Evolutionary conservation across 2,113 vertebrate genomes (phyloP), one percentile per base, ranked within the genome.

Genomic region (Ifrita kowaldi): DNA sequence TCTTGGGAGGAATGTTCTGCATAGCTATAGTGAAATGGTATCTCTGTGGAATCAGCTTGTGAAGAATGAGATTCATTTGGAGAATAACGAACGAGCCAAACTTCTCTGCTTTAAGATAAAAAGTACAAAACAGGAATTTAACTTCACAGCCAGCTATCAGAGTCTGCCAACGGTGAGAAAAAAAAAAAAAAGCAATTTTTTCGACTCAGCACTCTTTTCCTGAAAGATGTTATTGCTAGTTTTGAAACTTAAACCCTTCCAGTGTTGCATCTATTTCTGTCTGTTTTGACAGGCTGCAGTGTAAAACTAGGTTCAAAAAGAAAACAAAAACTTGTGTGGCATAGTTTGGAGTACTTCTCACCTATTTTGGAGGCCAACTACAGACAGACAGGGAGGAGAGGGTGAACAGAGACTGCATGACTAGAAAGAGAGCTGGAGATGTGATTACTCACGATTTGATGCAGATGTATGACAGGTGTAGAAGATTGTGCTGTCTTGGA

Each of bases 1-100:
- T n/a, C 13, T 98, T 60, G 98, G 94, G 14, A 98, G 97, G 57
- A 98, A 92, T 37, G 93, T 97, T 81, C 95, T 99, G 76, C 98
- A 96, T 52, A 98, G 98, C 73, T 98, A 97, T 3, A 97, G 94
- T 87, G 98, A 98, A 93, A 71, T 99, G 13, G 81, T 95, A 85
- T 98, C 98, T 7, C 62, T 97, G 82, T 99, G 99, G 98, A 98
- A 97, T 68, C 95, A 95, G 14, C 77, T 97, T 7, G 50, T 98
- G 65, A 97, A 97, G 80, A 98, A 97, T 30, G 97, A 98, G 57
- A 63, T 99, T 76, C 98, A 94, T 46, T 35, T 98, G 52, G 98
- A 99, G 94, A 97, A 95, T 39, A 98, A 97, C 4, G 97, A 97
- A 57, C 75, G 15, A 82, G 90, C 63, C 74, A 98, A 98, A 95